These are phyloP conservation scores for Sympetrum striolatum DNA, from an alignment of 2,888 invertebrate genomes.

Conservation along the genomic window DNA sequence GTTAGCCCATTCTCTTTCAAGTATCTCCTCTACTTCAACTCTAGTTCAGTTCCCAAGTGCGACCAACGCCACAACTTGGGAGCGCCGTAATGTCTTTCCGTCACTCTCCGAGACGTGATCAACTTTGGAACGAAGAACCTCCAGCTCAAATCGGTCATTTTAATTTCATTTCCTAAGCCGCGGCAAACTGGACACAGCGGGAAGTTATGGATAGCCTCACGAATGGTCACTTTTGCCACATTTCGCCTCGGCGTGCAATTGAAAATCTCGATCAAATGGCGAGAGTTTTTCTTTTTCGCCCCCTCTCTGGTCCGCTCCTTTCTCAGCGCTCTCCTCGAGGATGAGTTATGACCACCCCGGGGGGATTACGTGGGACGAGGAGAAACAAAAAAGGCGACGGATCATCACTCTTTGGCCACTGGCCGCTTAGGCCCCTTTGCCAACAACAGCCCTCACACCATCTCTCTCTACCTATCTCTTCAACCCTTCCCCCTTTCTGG, in stretches of 20 bases:
- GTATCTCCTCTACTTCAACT: no score
- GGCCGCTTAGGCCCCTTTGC: not conserved
- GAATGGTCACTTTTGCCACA: no score
- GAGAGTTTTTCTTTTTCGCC: not conserved
- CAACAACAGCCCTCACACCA: not conserved
- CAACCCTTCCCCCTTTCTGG: not conserved
- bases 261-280: not conserved
- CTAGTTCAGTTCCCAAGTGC: no score
- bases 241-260: not conserved
- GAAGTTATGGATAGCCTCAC: no score
- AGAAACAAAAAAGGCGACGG: not conserved
- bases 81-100: no score
- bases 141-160: no score
- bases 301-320: not conserved
- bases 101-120: no score
- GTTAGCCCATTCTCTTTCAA: no score
- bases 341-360: not conserved
- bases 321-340: not conserved
- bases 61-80: no score
- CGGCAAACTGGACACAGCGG: no score
- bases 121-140: no score
- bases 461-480: not conserved
- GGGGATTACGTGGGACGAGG: constrained; percentile 8
- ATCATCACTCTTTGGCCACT: not conserved
- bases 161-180: no score